Conservation (phyloP, 2,113 vertebrate species). For the Poeciliopsis occidentalis region DNA sequence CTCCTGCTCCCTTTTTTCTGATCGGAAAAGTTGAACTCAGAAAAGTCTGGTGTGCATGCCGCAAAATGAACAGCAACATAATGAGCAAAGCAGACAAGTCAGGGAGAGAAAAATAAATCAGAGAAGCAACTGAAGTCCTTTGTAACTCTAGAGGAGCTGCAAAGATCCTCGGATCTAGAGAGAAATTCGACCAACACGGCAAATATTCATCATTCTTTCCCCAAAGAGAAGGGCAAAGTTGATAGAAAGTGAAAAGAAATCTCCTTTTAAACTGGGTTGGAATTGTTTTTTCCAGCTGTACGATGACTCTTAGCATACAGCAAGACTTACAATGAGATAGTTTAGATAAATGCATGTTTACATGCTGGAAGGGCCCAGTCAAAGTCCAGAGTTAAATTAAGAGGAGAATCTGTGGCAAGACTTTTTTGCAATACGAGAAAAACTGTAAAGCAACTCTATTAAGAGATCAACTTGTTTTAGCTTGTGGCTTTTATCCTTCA, state of each 20-base stretch:
- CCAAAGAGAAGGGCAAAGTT: neutral
- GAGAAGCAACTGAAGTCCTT: neutral
- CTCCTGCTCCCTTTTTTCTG: conserved; percentile 92
- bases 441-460: too few species aligned
- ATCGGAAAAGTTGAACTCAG: neutral
- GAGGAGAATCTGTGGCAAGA: neutral
- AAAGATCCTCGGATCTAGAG: neutral
- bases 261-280: neutral
- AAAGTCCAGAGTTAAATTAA: neutral
- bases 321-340: neutral
- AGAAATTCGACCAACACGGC: neutral
- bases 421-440: neutral
- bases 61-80: neutral
- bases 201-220: neutral
- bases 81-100: neutral
- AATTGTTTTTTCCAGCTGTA: too few species aligned
- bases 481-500: neutral
- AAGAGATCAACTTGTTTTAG: neutral
- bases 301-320: neutral
- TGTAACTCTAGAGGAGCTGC: neutral
- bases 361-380: neutral
- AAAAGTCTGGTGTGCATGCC: neutral
- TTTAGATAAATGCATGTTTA: neutral
- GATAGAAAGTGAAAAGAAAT: neutral
- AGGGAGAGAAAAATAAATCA: too few species aligned